These are phyloP conservation scores for Ceramica pisi DNA, from an alignment of 2,888 invertebrate genomes.

Conservation along the genomic window DNA sequence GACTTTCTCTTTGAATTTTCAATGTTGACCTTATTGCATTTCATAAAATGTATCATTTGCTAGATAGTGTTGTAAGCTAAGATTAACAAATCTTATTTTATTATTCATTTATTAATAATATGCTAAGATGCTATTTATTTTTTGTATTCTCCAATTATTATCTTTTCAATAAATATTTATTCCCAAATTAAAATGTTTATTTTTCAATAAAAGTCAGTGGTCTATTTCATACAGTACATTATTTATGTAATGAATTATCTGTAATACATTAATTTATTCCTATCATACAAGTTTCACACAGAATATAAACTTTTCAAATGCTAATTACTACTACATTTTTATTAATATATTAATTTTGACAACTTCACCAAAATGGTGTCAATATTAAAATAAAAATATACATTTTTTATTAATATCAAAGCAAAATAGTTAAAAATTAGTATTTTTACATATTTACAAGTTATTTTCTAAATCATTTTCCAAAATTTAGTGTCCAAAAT, in stretches of 20 bases:
- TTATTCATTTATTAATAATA: conserved; percentile 64
- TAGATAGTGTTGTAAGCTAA: conserved; percentile 67
- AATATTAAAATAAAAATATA: conserved; percentile 11
- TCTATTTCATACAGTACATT: conserved; percentile 50
- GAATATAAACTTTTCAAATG: conserved; percentile 28
- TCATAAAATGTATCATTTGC: conserved; percentile 58
- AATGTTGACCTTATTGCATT: conserved; percentile 63
- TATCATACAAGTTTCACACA: conserved; percentile 48
- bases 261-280: conserved; percentile 44
- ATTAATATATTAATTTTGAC: conserved; percentile 31
- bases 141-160: conserved; percentile 79
- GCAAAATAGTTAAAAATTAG: conserved; percentile 31
- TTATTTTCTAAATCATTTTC: conserved; percentile 25
- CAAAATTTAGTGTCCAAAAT: conserved; percentile 1
- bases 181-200: conserved; percentile 65
- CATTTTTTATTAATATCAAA: conserved; percentile 27
- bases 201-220: conserved; percentile 49
- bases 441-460: conserved; percentile 60
- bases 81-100: conserved; percentile 67
- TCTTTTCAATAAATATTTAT: conserved; percentile 81
- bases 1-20: conserved; percentile 55
- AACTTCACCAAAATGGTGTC: conserved; percentile 20
- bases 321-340: conserved; percentile 27
- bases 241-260: conserved; percentile 65
- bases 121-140: conserved; percentile 84